Evolutionary conservation across 2,113 vertebrate species (phyloP).

Genomic region (Macquaria ambigua): DNA sequence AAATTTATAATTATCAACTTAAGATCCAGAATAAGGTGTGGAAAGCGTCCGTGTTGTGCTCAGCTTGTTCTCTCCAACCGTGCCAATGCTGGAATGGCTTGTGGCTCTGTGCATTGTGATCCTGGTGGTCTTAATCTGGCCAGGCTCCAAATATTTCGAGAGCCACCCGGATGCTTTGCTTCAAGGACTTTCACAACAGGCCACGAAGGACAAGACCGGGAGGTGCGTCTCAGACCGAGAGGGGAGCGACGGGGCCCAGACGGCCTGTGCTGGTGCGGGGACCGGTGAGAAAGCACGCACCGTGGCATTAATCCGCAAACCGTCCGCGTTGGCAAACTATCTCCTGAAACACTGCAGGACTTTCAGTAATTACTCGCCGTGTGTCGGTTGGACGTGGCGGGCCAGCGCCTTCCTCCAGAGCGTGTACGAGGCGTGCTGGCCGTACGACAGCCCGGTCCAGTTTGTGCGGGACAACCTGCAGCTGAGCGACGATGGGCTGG

Average conservation of each 20-base stretch:
- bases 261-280: conserved; percentile 4
- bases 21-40: not conserved
- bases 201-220: conserved; percentile 34
- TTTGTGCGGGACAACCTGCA: conserved; percentile 87
- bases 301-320: conserved; percentile 84
- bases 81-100: conserved; percentile 85
- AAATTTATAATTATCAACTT: not conserved
- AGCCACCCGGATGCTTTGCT: conserved; percentile 48
- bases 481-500: conserved; percentile 86
- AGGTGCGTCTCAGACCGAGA: conserved; percentile 46
- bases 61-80: conserved; percentile 28
- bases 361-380: conserved; percentile 74
- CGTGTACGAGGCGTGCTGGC: conserved; percentile 80
- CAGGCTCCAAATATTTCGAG: conserved; percentile 73
- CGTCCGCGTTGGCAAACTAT: conserved; percentile 87
- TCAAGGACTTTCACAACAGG: conserved; percentile 51
- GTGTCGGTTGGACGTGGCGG: conserved; percentile 80
- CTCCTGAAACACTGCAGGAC: conserved; percentile 85
- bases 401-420: conserved; percentile 83
- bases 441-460: conserved; percentile 79
- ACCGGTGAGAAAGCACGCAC: conserved; percentile 32
- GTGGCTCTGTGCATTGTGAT: conserved; percentile 77
- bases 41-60: conserved; percentile 20
- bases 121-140: conserved; percentile 80
- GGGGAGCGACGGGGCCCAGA: conserved; percentile 3